Percentiles rank a stretch among this genome's conserved stretches.
Evolutionary conservation across 1,140 invertebrate species (phyloP).

Genomic region (Nasonia giraulti): DNA sequence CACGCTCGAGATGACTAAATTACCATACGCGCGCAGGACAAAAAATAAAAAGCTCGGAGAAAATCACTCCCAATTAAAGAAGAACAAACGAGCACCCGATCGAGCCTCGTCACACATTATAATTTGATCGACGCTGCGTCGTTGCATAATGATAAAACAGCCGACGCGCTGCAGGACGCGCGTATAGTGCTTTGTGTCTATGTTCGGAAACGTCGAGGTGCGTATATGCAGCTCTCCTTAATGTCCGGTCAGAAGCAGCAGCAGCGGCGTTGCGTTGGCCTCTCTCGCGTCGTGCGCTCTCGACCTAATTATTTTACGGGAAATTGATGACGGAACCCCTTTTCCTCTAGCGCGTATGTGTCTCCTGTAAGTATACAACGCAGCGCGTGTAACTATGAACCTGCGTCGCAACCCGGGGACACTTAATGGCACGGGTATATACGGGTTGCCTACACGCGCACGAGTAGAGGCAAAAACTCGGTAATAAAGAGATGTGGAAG

Average conservation of each 20-base stretch:
- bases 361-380: background rate
- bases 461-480: background rate
- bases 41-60: no score
- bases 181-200: background rate
- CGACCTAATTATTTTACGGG: slow-evolving; percentile 43
- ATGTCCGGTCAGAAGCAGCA: slow-evolving; percentile 1
- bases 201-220: background rate
- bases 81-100: background rate
- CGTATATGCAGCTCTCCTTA: slow-evolving; percentile 1
- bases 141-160: slow-evolving; percentile 14
- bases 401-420: background rate
- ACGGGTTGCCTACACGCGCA: background rate
- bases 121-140: background rate
- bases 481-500: background rate
- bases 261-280: background rate
- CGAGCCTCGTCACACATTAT: background rate
- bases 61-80: background rate
- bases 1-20: no score
- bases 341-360: background rate
- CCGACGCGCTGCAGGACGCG: background rate
- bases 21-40: no score
- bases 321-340: background rate
- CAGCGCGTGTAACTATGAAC: background rate
- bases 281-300: background rate
- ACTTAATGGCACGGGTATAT: background rate